Base-by-base conservation (phyloP, 2,888 invertebrate genomes). In the Autographa gamma region DNA sequence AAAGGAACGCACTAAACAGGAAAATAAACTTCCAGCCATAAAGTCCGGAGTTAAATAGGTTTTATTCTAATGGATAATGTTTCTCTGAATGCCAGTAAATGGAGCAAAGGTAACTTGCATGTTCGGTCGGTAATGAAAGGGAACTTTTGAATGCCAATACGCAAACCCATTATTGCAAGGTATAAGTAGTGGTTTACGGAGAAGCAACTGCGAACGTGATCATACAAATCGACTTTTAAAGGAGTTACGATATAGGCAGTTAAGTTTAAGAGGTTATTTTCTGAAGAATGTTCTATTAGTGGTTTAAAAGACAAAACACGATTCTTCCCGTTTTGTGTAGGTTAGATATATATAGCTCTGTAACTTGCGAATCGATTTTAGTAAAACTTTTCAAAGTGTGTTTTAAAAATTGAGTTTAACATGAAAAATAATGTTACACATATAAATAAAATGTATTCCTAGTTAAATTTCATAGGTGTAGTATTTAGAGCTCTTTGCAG, bases 31-130 rank as follows among this genome's bases (percentile, higher is more conserved):
- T 68, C 60, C 32, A 69, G 52, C 66, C 63, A 43, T 81, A 74
- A 81, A 81, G 63, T 72, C 66, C 34, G 41, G 25, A 64, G 58
- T 71, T 67, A 58, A 69, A 72, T 67, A 69, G 68, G 67, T 75
- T 77, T 77, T 66, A 73, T 64, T 79, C 62, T 66, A 68, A 81
- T 74, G 41, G 70, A 32, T 62, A 63, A 80, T 77, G 60, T 72
- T 83, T 52, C 67, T 52, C 18, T 71, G 61, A 63, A 75, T 67
- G 64, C 34, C 64, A 60, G 59, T 71, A 48, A 72, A 64, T 68
- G 43, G 56, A 70, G 60, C 62, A 70, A 52, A 61, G 48, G 54
- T 71, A 68, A 41, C 52, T 65, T 31, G 54, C 32, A 60, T 60
- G 66, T 65, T 54, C 61, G 64, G 66, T 63, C 38, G 59, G 58